Evolutionary conservation across 2,888 invertebrate genomes (phyloP).

Genomic region (Idaea aversata): DNA sequence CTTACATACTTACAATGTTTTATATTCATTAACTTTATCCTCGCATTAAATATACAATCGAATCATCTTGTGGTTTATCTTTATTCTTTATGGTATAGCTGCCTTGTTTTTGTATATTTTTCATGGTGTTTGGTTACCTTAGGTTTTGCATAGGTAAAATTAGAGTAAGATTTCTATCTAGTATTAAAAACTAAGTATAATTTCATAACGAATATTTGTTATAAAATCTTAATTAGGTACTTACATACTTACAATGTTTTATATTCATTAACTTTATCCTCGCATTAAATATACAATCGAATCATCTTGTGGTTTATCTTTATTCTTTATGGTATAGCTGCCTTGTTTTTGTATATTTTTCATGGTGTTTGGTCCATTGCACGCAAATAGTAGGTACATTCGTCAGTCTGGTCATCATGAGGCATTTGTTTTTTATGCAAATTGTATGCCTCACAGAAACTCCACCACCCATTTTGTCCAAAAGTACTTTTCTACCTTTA

Average conservation of each 20-base stretch:
- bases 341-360: constrained; percentile 20
- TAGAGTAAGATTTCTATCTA: too few species aligned
- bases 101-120: constrained; percentile 19
- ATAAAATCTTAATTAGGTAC: too few species aligned
- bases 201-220: too few species aligned
- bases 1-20: too few species aligned
- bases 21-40: too few species aligned
- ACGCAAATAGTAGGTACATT: constrained; percentile 19
- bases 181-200: too few species aligned
- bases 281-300: constrained; percentile 15
- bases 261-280: too few species aligned
- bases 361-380: constrained; percentile 10
- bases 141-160: too few species aligned
- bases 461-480: too few species aligned
- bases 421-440: constrained; percentile 17
- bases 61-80: constrained; percentile 10
- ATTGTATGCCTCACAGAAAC: constrained; percentile 22
- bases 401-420: constrained; percentile 11
- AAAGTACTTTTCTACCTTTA: too few species aligned
- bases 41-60: constrained; percentile 16
- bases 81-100: constrained; percentile 13
- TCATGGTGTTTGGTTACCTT: constrained; percentile 7
- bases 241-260: too few species aligned
- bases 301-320: constrained; percentile 11
- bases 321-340: constrained; percentile 13